Evolutionary conservation across 2,113 vertebrate species (phyloP).

Genomic region (Callipepla californica): DNA sequence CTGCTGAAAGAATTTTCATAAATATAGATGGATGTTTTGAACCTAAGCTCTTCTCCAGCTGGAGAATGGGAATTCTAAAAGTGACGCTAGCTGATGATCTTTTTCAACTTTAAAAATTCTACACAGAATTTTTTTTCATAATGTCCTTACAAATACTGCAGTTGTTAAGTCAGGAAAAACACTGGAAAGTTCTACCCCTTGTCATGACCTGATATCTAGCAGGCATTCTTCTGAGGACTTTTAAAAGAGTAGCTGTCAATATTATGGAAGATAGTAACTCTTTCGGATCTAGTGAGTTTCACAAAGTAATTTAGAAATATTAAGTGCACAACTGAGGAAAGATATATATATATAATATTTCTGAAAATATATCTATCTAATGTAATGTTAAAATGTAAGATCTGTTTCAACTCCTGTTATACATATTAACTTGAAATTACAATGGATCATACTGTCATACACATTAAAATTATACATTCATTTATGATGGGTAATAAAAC

Average conservation of each 20-base stretch:
- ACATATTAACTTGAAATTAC: neutral
- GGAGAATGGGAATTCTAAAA: neutral
- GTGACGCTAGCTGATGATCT: neutral
- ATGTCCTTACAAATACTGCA: neutral
- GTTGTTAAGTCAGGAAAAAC: neutral
- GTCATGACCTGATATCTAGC: neutral
- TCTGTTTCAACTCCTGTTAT: neutral
- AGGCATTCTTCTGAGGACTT: neutral
- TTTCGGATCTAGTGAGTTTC: neutral
- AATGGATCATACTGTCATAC: neutral
- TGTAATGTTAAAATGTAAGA: neutral
- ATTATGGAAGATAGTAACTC: neutral
- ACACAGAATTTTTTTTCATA: neutral
- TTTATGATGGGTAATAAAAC: neutral
- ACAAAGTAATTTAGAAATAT: neutral
- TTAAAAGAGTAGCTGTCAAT: neutral
- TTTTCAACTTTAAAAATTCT: neutral
- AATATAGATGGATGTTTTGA: neutral
- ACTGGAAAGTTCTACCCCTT: neutral
- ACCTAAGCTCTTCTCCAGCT: neutral
- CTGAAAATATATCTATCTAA: too few species aligned
- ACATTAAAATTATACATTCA: neutral
- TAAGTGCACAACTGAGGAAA: neutral
- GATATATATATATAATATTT: neutral
- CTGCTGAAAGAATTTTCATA: neutral